Base-by-base conservation (phyloP, 1,140 invertebrate genomes). In the Coptotermes formosanus region DNA sequence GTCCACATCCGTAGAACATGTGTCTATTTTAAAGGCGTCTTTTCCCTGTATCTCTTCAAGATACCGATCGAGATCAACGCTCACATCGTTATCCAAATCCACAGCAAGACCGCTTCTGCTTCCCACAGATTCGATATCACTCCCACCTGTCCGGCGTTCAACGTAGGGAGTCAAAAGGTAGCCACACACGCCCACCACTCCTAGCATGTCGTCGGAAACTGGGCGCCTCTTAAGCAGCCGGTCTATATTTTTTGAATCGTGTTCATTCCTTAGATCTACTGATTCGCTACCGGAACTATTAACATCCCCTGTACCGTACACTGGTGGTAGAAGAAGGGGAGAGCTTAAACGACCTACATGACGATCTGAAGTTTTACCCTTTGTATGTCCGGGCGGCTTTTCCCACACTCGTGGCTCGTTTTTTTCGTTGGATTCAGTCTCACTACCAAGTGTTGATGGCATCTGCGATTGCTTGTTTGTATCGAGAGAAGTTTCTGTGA, bases 171-270 rank as follows among this genome's bases (percentile, higher is more conserved):
- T 93, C 3, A 64, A 32, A n/a, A 86, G 44, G 48, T 75, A 64
- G 1, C 32, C 45, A 11, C 59, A 52, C 88, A 94, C 93, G 59
- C 92, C 90, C 0, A 91, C 85, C 64, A 91, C 91, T 82, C 91
- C 90, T 3, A 92, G 86, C 12, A 91, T 90, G 25, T 92, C 91
- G 88, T 95, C 95, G 23, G 95, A 96, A 0, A 96, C 92, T 0
- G 95, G 95, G 87, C 95, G 91, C 81, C 95, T 91, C 88, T 95
- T 96, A 19, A 94, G 88, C 87, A 94, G 92, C n/a, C 93, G 92
- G 19, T 86, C 86, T 32, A 48, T 14, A 23, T 38, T 21, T 7
- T n/a, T 55, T 89, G 94, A 93, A 75, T 94, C 91, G 87, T 94
- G 93, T 0, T 90, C 87, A 88, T 92, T 92, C 43, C 93, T 90